Evolutionary conservation across 2,797 vertebrate genomes (phyloP), one percentile per base, ranked within the genome.

Genomic region (Cyprinella venusta): DNA sequence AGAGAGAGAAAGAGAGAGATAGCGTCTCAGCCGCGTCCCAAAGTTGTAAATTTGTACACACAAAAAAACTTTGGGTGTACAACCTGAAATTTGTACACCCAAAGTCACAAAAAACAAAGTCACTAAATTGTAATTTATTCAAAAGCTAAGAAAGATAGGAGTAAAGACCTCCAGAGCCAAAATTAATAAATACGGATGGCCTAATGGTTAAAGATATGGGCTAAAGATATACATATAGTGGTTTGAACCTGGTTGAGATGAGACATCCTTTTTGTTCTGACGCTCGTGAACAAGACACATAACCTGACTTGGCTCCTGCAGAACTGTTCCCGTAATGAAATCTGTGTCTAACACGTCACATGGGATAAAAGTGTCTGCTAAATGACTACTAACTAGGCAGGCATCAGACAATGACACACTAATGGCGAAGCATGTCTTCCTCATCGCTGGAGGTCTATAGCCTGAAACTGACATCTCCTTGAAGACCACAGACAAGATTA

Each of bases 311-410:
- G 45, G 63, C 16, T 67, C 16, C n/a, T 24, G 64, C 48, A 59
- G 40, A 69, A 59, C 16, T 33, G 13, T 78, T 63, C 42, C 40
- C 48, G 30, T 67, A 78, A 83, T 83, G 63, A 70, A 70, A 68
- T 61, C n/a, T 48, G 30, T 78, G 40, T 56, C 26, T 71, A 59
- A 67, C 74, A 71, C 5, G 21, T 78, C 65, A 70, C 64, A 48
- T 59, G 63, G 64, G 64, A 77, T 77, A 77, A 83, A 83, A 77
- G 64, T 40, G 0, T 83, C 75, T 48, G 52, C 65, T 78, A 77
- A 83, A 83, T 61, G 75, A 78, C 64, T 63, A 78, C 74, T 54
- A 76, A 83, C 72, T 56, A 76, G 24, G 26, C 63, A 76, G 72
- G 33, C 33, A 45, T 76, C 80, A 59, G 61, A 75, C 71, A 76